Evolutionary conservation across 2,113 vertebrate species (phyloP).

Genomic region (Harpagus bidentatus): DNA sequence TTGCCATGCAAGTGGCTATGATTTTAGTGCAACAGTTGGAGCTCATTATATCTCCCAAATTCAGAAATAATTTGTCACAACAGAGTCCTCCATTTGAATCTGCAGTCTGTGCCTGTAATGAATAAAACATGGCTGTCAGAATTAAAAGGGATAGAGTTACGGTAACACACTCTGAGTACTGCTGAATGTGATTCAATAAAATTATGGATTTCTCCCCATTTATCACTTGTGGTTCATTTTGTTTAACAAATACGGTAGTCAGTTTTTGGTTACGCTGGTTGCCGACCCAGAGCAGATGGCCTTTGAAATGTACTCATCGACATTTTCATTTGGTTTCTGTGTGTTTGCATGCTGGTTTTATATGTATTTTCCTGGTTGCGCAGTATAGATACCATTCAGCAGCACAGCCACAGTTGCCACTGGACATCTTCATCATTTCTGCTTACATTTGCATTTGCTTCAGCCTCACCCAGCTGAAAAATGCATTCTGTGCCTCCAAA

Average conservation of each 20-base stretch:
- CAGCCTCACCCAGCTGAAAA: neutral
- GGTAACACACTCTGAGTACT: neutral
- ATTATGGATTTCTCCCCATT: neutral
- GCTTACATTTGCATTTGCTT: neutral
- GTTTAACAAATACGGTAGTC: neutral
- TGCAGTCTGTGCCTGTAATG: neutral
- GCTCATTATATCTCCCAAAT: neutral
- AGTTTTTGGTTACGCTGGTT: neutral
- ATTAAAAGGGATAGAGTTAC: neutral
- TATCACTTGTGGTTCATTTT: conserved; percentile 11
- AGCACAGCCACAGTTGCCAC: neutral
- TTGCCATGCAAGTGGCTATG: neutral
- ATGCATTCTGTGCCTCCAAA: neutral
- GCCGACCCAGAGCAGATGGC: neutral
- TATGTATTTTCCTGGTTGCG: neutral
- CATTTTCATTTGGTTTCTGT: neutral
- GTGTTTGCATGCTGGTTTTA: neutral
- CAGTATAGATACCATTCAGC: neutral
- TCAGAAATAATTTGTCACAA: conserved; percentile 15
- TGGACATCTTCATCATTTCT: neutral
- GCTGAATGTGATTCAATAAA: neutral
- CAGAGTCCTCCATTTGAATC: neutral
- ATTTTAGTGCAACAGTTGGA: neutral
- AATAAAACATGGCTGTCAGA: conserved; percentile 1
- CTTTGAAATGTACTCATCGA: neutral